Conservation (phyloP, 2,113 vertebrate genomes). For the Lycaon pictus region DNA sequence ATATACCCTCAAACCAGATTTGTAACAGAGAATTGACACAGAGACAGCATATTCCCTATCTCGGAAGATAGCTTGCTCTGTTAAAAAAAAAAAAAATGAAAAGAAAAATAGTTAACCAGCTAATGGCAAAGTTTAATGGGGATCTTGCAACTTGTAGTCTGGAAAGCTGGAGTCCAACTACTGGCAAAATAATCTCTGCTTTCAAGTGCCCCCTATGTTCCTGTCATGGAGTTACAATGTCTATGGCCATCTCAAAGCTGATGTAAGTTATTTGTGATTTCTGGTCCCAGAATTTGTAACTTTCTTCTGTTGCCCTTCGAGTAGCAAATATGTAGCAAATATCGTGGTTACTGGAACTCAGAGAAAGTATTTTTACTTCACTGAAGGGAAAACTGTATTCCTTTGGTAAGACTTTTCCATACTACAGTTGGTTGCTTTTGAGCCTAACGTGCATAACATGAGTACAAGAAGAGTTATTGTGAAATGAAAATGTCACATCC, state of each 20-base stretch:
- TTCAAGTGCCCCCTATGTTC: background rate
- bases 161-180: background rate
- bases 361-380: background rate
- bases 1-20: background rate
- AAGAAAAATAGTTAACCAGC: background rate
- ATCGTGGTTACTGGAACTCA: background rate
- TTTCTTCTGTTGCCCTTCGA: background rate
- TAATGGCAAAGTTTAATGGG: background rate
- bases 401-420: background rate
- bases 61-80: background rate
- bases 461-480: background rate
- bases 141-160: background rate
- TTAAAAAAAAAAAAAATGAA: background rate
- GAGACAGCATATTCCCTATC: background rate
- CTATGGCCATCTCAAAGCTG: background rate
- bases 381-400: background rate
- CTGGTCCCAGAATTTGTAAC: background rate
- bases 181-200: background rate
- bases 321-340: background rate
- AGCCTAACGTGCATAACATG: background rate
- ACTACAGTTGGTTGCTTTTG: background rate
- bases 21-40: background rate
- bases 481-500: slow-evolving; percentile 32
- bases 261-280: background rate
- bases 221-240: background rate